Conservation (phyloP, 2,888 invertebrate species). For the Eremobia ochroleuca region DNA sequence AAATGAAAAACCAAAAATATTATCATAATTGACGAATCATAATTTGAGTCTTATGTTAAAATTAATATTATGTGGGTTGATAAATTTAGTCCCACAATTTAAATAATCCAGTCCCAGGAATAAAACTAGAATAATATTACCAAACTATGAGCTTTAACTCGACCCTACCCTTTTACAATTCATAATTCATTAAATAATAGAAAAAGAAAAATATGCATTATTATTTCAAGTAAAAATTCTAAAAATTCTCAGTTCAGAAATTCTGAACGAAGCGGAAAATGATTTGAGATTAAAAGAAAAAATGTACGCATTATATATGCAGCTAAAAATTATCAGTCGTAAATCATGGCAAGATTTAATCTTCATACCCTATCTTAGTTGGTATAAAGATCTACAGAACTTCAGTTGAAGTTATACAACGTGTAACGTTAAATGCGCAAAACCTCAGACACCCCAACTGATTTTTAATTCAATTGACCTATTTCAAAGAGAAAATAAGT, state of each 20-base stretch:
- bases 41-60: neutral
- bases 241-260: neutral
- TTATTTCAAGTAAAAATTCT: neutral
- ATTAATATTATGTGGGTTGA: slow-evolving; percentile 2
- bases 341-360: slow-evolving; percentile 54
- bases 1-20: neutral
- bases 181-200: slow-evolving; percentile 10
- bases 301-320: slow-evolving; percentile 4
- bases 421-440: too few species aligned
- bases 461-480: too few species aligned
- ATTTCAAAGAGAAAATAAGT: too few species aligned
- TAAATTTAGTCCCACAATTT: neutral
- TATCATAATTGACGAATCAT: neutral
- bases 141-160: slow-evolving; percentile 30
- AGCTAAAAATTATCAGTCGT: slow-evolving; percentile 56
- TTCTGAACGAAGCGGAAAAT: neutral
- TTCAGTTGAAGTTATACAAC: slow-evolving; percentile 14
- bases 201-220: neutral
- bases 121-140: slow-evolving; percentile 13
- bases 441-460: too few species aligned
- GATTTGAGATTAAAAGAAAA: neutral
- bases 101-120: slow-evolving; percentile 32
- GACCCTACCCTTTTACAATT: slow-evolving; percentile 35
- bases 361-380: slow-evolving; percentile 33
- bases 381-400: slow-evolving; percentile 15